Evolutionary conservation across 2,888 invertebrate species (phyloP).

Genomic region (Opisthograptis luteolata): DNA sequence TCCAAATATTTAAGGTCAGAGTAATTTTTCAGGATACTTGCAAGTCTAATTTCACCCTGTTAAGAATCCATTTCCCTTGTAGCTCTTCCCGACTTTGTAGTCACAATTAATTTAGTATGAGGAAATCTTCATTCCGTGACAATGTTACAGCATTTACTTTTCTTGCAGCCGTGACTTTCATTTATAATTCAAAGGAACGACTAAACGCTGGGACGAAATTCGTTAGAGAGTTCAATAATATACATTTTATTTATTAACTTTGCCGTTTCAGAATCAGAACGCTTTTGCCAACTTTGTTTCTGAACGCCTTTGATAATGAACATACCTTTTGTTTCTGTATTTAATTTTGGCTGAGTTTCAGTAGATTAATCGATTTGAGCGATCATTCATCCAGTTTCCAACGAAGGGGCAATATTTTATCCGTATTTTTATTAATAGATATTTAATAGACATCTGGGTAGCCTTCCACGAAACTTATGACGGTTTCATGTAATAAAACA

Average conservation of each 20-base stretch:
- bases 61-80: slow-evolving; percentile 71
- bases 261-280: slow-evolving; percentile 11
- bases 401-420: neutral
- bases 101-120: slow-evolving; percentile 77
- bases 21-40: slow-evolving; percentile 68
- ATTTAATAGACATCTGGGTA: neutral
- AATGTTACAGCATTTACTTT: slow-evolving; percentile 70
- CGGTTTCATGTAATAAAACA: neutral
- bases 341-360: neutral
- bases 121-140: slow-evolving; percentile 76
- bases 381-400: neutral
- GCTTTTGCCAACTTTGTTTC: slow-evolving; percentile 9
- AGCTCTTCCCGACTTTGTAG: slow-evolving; percentile 48
- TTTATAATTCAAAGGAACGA: slow-evolving; percentile 55
- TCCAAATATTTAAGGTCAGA: slow-evolving; percentile 76
- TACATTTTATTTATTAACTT: slow-evolving; percentile 38
- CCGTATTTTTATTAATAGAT: neutral
- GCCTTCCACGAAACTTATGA: neutral
- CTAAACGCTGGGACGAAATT: slow-evolving; percentile 38
- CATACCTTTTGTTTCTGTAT: slow-evolving; percentile 5
- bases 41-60: slow-evolving; percentile 66
- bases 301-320: slow-evolving; percentile 8
- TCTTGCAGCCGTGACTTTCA: slow-evolving; percentile 55
- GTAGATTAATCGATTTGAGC: neutral
- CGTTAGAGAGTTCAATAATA: slow-evolving; percentile 24